These are phyloP conservation scores for Drosophila longiperda DNA, from an alignment of 2,888 invertebrate species.

Conservation along the genomic window DNA sequence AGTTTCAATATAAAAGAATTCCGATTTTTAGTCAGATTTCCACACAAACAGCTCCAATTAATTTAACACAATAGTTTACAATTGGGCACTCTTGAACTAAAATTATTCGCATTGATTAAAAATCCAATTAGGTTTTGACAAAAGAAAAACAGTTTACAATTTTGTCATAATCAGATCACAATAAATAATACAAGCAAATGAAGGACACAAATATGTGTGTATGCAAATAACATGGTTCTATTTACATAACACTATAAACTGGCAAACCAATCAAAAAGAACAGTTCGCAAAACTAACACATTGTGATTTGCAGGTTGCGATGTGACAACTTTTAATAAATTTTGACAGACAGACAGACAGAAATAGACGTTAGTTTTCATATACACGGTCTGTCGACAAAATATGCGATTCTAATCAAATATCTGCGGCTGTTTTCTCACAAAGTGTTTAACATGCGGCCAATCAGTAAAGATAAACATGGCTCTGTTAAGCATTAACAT, in stretches of 20 bases:
- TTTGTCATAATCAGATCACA: slow-evolving; percentile 16
- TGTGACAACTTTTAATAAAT: slow-evolving; percentile 70
- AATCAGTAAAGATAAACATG: slow-evolving; percentile 69
- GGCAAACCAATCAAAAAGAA: slow-evolving; percentile 52
- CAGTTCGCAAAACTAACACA: slow-evolving; percentile 22
- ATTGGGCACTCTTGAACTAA: not conserved
- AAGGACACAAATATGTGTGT: slow-evolving; percentile 30
- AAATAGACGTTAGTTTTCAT: not conserved
- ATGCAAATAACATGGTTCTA: slow-evolving; percentile 32
- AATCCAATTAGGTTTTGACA: slow-evolving; percentile 1
- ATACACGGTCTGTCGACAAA: slow-evolving; percentile 8
- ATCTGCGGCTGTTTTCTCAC: slow-evolving; percentile 34
- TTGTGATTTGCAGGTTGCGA: slow-evolving; percentile 28
- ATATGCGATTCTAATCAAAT: slow-evolving; percentile 46
- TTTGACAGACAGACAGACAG: slow-evolving; percentile 16
- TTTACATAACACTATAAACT: slow-evolving; percentile 24
- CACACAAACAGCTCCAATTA: not conserved
- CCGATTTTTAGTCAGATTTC: not conserved
- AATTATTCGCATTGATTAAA: not conserved
- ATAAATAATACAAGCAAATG: slow-evolving; percentile 17
- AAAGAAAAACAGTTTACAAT: not conserved
- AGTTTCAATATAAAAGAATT: not conserved
- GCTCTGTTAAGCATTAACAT: slow-evolving; percentile 67
- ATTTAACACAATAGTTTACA: not conserved
- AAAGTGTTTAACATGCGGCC: slow-evolving; percentile 65